phyloP scores from a whole-genome alignment of 2,113 vertebrate species.

The Symphodus melops region DNA sequence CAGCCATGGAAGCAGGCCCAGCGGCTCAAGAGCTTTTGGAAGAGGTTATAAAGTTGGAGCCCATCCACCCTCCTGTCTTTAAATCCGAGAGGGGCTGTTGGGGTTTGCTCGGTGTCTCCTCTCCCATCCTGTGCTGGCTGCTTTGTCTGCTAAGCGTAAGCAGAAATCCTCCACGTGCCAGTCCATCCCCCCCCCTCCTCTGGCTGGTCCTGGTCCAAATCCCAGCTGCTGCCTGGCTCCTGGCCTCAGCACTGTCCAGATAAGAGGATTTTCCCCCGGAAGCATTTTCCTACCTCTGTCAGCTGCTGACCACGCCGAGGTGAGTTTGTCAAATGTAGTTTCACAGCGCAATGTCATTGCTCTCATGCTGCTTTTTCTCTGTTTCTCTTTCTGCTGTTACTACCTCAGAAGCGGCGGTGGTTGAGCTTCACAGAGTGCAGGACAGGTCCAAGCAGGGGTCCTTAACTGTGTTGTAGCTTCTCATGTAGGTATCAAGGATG shows the following conservation, averaged over 20 bases:
- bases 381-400: not conserved
- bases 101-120: slow-evolving; percentile 34
- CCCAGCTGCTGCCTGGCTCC: slow-evolving; percentile 35
- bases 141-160: slow-evolving; percentile 38
- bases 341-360: slow-evolving; percentile 32
- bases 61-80: slow-evolving; percentile 42
- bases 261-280: slow-evolving; percentile 57
- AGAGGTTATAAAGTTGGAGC: slow-evolving; percentile 37
- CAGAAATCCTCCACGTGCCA: slow-evolving; percentile 29
- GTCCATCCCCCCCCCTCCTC: slow-evolving; percentile 31
- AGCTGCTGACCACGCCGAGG: slow-evolving; percentile 61
- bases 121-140: slow-evolving; percentile 35
- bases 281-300: slow-evolving; percentile 11
- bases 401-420: not conserved
- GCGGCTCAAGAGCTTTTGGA: slow-evolving; percentile 40
- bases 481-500: not conserved
- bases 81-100: slow-evolving; percentile 38
- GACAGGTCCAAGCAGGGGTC: not conserved
- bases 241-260: slow-evolving; percentile 25
- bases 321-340: slow-evolving; percentile 51
- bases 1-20: slow-evolving; percentile 29
- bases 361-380: not conserved
- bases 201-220: slow-evolving; percentile 52
- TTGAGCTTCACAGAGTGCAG: not conserved
- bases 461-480: not conserved